Evolutionary conservation across 2,888 invertebrate genomes (phyloP).

Genomic region (Drosophila picticornis): DNA sequence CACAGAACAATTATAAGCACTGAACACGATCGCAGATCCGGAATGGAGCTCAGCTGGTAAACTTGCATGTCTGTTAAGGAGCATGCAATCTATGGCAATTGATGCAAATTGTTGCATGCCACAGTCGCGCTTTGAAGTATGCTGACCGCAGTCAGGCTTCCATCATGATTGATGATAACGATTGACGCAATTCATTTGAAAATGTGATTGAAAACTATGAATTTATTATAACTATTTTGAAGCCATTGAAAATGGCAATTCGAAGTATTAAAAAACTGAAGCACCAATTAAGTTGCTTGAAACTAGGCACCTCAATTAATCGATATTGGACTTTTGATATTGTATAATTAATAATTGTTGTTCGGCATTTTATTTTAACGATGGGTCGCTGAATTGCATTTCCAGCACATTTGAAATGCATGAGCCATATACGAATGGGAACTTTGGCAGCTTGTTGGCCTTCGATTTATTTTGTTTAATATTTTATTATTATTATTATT

Average conservation of each 20-base stretch:
- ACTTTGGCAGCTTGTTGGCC: conserved; percentile 43
- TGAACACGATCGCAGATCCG: conserved; percentile 14
- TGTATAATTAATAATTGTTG: not conserved
- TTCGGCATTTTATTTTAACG: not conserved
- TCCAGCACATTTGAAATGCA: conserved; percentile 41
- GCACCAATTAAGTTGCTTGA: not conserved
- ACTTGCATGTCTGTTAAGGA: conserved; percentile 50
- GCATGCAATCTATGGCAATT: conserved; percentile 67
- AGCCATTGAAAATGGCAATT: not conserved
- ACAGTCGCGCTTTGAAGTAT: conserved; percentile 29
- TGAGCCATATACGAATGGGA: conserved; percentile 42
- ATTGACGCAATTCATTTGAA: conserved; percentile 18
- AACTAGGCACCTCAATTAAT: not conserved
- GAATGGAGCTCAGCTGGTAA: conserved; percentile 24
- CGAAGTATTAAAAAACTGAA: not conserved
- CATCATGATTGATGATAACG: conserved; percentile 6
- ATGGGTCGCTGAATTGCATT: conserved; percentile 9
- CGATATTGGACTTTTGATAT: not conserved
- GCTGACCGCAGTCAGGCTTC: conserved; percentile 13
- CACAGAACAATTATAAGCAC: conserved; percentile 35
- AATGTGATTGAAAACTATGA: not conserved
- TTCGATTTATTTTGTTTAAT: conserved; percentile 41
- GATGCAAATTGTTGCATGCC: conserved; percentile 69
- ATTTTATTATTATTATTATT: not conserved
- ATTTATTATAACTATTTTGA: not conserved